These are phyloP conservation scores for Galemys pyrenaicus DNA, from an alignment of 2,113 vertebrate species.

Conservation along the genomic window DNA sequence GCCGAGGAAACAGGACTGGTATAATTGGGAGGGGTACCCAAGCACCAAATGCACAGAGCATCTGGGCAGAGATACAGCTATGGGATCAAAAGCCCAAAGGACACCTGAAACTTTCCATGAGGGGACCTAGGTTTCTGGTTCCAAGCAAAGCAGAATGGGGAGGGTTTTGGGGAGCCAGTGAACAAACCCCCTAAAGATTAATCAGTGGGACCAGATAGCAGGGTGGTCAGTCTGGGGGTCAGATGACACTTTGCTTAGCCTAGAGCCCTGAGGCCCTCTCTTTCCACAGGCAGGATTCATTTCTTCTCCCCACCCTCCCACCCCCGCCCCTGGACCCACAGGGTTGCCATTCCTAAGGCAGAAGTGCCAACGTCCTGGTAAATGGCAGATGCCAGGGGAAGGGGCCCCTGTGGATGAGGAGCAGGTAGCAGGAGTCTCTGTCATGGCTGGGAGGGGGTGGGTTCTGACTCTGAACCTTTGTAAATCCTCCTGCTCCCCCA, in stretches of 20 bases:
- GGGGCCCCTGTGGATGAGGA: background rate
- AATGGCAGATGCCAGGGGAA: background rate
- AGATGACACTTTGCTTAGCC: background rate
- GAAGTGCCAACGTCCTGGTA: background rate
- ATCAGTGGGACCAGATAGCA: background rate
- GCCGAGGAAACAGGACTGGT: background rate
- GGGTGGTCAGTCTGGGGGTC: background rate
- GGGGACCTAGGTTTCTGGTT: background rate
- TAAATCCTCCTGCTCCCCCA: background rate
- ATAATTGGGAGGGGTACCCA: too few species aligned
- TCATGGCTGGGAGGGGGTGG: background rate
- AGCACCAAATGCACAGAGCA: background rate
- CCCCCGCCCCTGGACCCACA: fast-evolving
- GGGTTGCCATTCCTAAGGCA: background rate
- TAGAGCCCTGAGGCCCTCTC: background rate
- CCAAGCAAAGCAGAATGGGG: background rate
- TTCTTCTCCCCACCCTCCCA: too few species aligned
- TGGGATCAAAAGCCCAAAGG: background rate
- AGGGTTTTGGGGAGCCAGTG: background rate
- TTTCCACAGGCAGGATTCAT: background rate
- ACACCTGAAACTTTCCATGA: background rate
- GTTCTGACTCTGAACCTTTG: background rate
- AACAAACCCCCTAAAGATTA: background rate
- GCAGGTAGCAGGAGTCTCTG: background rate
- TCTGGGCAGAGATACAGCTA: background rate